These are phyloP conservation scores for Zoroaster sp. DNA, from an alignment of 53 echinoderm and acorn worm species.

Conservation along the genomic window DNA sequence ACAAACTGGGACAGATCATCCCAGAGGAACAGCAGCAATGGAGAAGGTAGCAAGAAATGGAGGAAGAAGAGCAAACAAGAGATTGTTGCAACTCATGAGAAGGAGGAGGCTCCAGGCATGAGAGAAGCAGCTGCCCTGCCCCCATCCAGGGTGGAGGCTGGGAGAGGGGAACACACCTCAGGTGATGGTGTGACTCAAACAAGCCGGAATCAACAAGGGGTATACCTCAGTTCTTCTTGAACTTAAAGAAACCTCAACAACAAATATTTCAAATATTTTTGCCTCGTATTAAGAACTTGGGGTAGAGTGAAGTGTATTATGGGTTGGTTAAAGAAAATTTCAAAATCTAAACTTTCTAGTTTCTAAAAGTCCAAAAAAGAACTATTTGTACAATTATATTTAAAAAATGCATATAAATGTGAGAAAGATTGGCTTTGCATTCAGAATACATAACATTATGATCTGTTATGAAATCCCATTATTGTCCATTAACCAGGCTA, in stretches of 20 bases:
- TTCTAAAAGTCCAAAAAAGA: too few species aligned
- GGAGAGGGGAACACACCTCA: background rate
- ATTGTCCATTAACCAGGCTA: background rate
- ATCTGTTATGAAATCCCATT: too few species aligned
- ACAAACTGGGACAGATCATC: background rate
- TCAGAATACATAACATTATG: too few species aligned
- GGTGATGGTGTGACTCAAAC: background rate
- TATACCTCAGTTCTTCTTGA: background rate
- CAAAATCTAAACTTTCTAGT: too few species aligned
- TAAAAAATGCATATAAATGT: too few species aligned
- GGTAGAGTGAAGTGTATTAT: too few species aligned
- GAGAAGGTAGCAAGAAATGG: background rate
- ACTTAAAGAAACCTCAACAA: too few species aligned
- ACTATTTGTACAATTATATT: too few species aligned
- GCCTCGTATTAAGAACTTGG: too few species aligned
- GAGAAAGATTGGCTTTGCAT: too few species aligned
- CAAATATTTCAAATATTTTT: too few species aligned
- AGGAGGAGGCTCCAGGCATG: background rate
- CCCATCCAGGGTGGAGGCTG: background rate
- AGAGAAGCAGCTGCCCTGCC: background rate
- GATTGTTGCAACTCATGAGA: background rate
- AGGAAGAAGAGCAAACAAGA: background rate
- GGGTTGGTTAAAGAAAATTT: too few species aligned
- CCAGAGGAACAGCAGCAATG: background rate
- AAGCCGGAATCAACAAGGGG: background rate